phyloP scores from a whole-genome alignment of 2,113 vertebrate genomes.

The Loxodonta africana region DNA sequence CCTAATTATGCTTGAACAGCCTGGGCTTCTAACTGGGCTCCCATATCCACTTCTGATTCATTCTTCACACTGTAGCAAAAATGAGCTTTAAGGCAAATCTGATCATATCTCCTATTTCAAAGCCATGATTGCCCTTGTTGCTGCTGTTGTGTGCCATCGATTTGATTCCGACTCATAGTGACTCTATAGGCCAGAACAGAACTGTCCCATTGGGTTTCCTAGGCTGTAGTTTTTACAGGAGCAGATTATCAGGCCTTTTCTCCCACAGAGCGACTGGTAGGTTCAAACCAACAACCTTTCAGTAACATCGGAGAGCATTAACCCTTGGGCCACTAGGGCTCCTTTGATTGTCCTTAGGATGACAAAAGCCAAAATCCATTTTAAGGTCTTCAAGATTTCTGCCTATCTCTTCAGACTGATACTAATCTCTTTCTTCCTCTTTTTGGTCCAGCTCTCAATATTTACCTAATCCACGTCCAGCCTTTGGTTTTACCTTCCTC shows the following conservation, averaged over 20 bases:
- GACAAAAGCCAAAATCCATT: background rate
- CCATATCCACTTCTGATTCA: background rate
- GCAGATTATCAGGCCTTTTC: too few relatives aligned
- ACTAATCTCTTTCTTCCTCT: background rate
- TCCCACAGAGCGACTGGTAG: too few relatives aligned
- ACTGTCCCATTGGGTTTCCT: too few relatives aligned
- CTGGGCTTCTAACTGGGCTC: background rate
- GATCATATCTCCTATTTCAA: background rate
- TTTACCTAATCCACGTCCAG: background rate
- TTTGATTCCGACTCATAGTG: too few relatives aligned
- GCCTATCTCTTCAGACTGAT: background rate
- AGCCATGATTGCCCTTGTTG: background rate
- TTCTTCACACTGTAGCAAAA: background rate
- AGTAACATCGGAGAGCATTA: too few relatives aligned
- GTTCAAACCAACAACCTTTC: too few relatives aligned
- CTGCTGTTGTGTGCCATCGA: too few relatives aligned
- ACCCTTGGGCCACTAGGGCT: too few relatives aligned
- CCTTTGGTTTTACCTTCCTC: background rate
- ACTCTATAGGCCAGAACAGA: too few relatives aligned
- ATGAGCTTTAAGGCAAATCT: conserved; percentile 27
- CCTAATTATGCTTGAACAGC: background rate
- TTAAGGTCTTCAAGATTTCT: background rate
- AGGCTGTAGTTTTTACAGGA: too few relatives aligned
- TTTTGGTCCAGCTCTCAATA: background rate
- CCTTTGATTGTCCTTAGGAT: background rate